Base-by-base conservation (phyloP, 2,888 invertebrate species). In the Temnothorax ravouxi region DNA sequence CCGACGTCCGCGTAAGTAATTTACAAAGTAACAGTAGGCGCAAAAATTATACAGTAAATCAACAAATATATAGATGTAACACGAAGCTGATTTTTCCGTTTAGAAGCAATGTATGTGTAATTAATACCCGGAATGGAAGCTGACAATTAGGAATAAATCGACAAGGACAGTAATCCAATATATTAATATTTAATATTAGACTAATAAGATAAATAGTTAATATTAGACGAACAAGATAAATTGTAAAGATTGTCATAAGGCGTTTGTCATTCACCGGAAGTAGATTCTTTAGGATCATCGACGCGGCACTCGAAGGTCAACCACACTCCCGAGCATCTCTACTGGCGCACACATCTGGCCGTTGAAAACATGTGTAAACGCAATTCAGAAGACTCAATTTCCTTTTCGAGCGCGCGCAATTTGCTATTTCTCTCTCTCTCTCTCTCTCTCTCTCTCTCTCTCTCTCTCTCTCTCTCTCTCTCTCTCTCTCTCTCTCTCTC, bases 231-330 rank as follows among this genome's bases (percentile, higher is more conserved):
- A 1, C 15, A 25, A 44, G 1, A 44, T 25, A 66, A 44, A 66
- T 21, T 29, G 5, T 44, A 1, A 67, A 77, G 34, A 77, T 67
- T 67, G 44, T n/a, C 34, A 6, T 5, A 2, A 4, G 41, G 5
- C 9, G n/a, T 21, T 66, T 41, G 15, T 67, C 29, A 21, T 50
- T 77, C 54, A 13, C n/a, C 29, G 62, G 15, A 52, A 64, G 34
- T 34, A 6, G 34, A 34, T 34, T 41, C 76, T 66, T 41, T 41
- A 66, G 21, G 75, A 41, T 34, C 66, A 80, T 79, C 79, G 72
- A 86, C 83, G 76, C 59, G 6, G 13, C 47, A 41, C 50, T 75
- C 56, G 81, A 87, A 89, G 83, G 83, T 34, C 77, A 84, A 77
- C 88, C 64, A 83, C 64, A 83, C 84, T 85, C 56, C 44, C 56